Evolutionary conservation across 2,113 vertebrate genomes (phyloP).

Genomic region (Gambusia affinis): DNA sequence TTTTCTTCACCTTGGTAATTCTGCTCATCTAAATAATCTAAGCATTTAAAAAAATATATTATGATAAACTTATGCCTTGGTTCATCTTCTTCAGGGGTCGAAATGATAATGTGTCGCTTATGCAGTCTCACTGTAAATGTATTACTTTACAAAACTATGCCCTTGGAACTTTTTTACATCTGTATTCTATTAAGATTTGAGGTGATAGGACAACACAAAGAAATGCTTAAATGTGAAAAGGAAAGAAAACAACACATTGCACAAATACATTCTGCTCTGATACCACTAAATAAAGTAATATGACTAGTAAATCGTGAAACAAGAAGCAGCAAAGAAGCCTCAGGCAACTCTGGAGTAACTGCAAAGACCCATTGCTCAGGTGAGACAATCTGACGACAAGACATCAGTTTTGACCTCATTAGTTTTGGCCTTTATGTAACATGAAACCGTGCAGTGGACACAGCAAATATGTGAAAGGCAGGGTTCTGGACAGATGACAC

Average conservation of each 20-base stretch:
- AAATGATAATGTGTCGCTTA: too few species aligned
- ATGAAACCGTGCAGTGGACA: neutral
- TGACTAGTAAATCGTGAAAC: too few species aligned
- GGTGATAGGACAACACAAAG: too few species aligned
- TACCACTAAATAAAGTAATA: neutral
- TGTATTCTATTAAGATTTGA: too few species aligned
- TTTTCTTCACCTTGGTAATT: neutral
- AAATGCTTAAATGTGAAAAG: neutral
- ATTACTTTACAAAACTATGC: too few species aligned
- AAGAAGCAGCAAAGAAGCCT: too few species aligned
- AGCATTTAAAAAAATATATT: neutral
- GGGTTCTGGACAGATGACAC: neutral
- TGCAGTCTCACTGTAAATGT: too few species aligned
- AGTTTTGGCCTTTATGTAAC: neutral
- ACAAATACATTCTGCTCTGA: neutral
- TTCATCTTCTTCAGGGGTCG: neutral
- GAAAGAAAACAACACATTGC: neutral
- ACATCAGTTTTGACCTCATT: neutral
- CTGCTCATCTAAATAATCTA: neutral
- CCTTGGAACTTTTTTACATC: too few species aligned
- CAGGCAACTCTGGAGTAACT: neutral
- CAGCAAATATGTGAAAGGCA: neutral
- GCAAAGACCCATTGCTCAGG: neutral
- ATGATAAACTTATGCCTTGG: neutral
- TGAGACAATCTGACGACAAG: neutral